Evolutionary conservation across 2,797 vertebrate species (phyloP).

Genomic region (Nannoperca australis): DNA sequence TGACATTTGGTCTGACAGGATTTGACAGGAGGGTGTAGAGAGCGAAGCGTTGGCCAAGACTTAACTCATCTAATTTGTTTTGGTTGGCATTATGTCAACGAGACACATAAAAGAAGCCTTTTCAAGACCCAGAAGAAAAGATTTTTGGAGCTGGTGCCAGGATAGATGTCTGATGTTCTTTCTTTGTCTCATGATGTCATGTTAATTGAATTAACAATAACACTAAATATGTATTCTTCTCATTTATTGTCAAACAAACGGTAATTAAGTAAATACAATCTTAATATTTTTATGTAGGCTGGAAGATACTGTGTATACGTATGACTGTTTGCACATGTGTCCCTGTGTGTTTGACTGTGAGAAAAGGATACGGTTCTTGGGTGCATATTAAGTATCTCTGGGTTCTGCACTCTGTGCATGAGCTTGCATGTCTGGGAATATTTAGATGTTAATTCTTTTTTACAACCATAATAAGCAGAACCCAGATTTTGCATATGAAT

Average conservation of each 20-base stretch:
- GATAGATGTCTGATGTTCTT: conserved; percentile 31
- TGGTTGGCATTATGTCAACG: conserved; percentile 46
- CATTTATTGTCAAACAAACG: conserved; percentile 31
- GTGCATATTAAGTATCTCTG: conserved; percentile 5
- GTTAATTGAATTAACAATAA: conserved; percentile 32
- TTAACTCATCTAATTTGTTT: conserved; percentile 53
- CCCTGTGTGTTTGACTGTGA: conserved; percentile 13
- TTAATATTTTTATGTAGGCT: background rate
- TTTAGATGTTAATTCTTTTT: conserved; percentile 60
- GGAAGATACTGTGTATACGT: background rate
- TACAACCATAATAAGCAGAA: conserved; percentile 57
- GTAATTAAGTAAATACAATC: background rate
- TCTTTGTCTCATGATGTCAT: conserved; percentile 31
- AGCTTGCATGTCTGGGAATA: conserved; percentile 70
- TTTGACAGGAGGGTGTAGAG: conserved; percentile 56
- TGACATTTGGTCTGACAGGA: conserved; percentile 59
- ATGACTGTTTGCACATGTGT: background rate
- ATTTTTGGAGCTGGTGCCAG: conserved; percentile 16
- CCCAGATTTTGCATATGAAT: conserved; percentile 72
- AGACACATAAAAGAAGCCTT: conserved; percentile 53
- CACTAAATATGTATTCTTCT: conserved; percentile 23
- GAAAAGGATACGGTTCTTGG: conserved; percentile 9
- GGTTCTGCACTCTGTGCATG: conserved; percentile 24
- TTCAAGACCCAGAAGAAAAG: conserved; percentile 39
- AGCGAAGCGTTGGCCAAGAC: conserved; percentile 36